Evolutionary conservation across 2,113 vertebrate genomes (phyloP).

Genomic region (Mastomys natalensis): DNA sequence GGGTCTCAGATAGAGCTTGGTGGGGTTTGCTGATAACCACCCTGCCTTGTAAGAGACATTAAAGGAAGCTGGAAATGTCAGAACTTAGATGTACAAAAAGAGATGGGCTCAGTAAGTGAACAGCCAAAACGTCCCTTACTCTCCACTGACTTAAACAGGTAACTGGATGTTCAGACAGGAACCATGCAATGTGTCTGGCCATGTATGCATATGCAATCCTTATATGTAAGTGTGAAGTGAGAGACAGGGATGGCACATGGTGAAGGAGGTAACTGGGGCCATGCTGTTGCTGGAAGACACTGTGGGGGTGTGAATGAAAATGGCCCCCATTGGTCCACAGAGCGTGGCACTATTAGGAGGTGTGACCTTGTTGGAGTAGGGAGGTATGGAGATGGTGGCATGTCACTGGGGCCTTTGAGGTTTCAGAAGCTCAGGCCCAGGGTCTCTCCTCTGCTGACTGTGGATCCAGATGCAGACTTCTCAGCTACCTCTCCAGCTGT

Average conservation of each 20-base stretch:
- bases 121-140: not conserved
- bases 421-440: not conserved
- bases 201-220: not conserved
- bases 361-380: not conserved
- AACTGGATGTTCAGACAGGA: not conserved
- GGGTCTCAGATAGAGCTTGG: not conserved
- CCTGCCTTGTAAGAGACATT: not conserved
- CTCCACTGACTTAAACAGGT: not conserved
- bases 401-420: not conserved
- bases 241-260: not conserved
- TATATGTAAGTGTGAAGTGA: not conserved
- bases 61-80: not conserved
- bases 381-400: not conserved
- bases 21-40: not conserved
- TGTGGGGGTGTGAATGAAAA: not conserved
- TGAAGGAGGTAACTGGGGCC: no score
- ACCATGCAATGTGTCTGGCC: not conserved
- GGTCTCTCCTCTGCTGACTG: not conserved
- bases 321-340: not conserved
- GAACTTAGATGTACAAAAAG: not conserved
- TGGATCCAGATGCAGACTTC: not conserved
- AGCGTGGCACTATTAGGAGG: not conserved
- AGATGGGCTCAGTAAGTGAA: not conserved
- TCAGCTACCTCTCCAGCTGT: not conserved
- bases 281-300: not conserved